Evolutionary conservation across 2,113 vertebrate genomes (phyloP), one percentile per base, ranked within the genome.

Genomic region (Gambusia holbrooki): DNA sequence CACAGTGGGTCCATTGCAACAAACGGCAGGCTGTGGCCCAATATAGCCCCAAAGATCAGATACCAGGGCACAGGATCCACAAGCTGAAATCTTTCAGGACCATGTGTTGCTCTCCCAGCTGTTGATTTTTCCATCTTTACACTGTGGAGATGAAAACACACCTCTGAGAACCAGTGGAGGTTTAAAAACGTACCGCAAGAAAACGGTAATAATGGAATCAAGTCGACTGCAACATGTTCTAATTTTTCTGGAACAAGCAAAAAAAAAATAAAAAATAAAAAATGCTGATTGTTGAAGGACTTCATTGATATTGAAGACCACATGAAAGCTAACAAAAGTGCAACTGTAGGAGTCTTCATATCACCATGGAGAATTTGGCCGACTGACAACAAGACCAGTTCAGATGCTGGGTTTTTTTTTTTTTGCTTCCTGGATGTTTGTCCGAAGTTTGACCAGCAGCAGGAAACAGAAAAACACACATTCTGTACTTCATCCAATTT

Each of bases 1-100:
- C 75, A 79, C 87, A 78, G 70, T 65, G 17, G 67, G 25, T 40
- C 60, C 69, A 67, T 69, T 62, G 86, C 83, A 81, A 83, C 81
- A 76, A 32, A 62, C 28, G 32, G 45, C 76, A 71, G 79, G n/a
- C 73, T 69, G 54, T 27, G 19, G 85, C 84, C 77, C 73, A 84
- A 91, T 92, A 88, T 93, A 92, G 85, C 74, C 77, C 33, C 72
- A 42, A 69, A 89, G 86, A 48, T 48, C 45, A 48, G 15, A 91
- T 92, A 86, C 72, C 87, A 84, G 84, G 79, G 32, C 28, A 32
- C 5, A 25, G 84, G 75, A 87, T 90, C 84, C 82, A 88, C 77
- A 76, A 69, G 62, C 40, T 74, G 74, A 81, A 79, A 75, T 79
- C 64, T 80, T 73, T 88, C 73, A 61, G 78, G 27, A 66, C 10